Percentiles rank a stretch among this genome's conserved stretches.
Evolutionary conservation across 2,888 invertebrate species (phyloP).

Genomic region (Girardia tigrina): DNA sequence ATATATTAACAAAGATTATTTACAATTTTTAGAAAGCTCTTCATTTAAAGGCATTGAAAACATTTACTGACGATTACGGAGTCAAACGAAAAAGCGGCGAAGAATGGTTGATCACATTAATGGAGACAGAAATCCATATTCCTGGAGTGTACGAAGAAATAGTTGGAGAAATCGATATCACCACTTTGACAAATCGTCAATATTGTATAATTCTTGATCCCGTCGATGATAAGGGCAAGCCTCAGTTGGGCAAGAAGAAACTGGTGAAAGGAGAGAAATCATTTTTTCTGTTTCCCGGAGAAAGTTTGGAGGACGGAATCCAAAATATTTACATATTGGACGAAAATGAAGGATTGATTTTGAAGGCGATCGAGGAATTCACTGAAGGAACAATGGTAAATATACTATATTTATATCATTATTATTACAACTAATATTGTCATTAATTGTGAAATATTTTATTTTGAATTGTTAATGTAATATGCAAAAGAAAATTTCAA

Average conservation of each 20-base stretch:
- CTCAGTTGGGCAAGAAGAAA: constrained; percentile 52
- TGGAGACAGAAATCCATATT: constrained; percentile 53
- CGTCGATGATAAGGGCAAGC: constrained; percentile 46
- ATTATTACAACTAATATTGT: too few species aligned
- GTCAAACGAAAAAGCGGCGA: constrained; percentile 52
- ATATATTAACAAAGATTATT: constrained; percentile 6
- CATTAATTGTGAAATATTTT: too few species aligned
- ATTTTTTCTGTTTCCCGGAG: constrained; percentile 53
- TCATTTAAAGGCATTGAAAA: constrained; percentile 50
- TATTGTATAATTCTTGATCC: constrained; percentile 53
- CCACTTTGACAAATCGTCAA: constrained; percentile 52
- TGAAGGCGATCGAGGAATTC: constrained; percentile 51
- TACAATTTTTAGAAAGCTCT: constrained; percentile 49
- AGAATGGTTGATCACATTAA: constrained; percentile 52
- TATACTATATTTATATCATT: too few species aligned
- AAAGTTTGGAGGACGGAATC: constrained; percentile 51
- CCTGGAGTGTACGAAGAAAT: constrained; percentile 54
- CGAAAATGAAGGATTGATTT: constrained; percentile 53
- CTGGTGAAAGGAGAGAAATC: constrained; percentile 52
- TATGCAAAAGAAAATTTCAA: too few species aligned
- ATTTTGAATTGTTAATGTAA: too few species aligned
- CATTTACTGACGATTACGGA: constrained; percentile 52
- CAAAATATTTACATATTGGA: constrained; percentile 52
- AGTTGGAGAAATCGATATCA: constrained; percentile 50
- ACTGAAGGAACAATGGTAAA: constrained; percentile 40